Evolutionary conservation across 2,888 invertebrate genomes (phyloP), one percentile per base, ranked within the genome.

Genomic region (Lordiphosa fenestrarum): DNA sequence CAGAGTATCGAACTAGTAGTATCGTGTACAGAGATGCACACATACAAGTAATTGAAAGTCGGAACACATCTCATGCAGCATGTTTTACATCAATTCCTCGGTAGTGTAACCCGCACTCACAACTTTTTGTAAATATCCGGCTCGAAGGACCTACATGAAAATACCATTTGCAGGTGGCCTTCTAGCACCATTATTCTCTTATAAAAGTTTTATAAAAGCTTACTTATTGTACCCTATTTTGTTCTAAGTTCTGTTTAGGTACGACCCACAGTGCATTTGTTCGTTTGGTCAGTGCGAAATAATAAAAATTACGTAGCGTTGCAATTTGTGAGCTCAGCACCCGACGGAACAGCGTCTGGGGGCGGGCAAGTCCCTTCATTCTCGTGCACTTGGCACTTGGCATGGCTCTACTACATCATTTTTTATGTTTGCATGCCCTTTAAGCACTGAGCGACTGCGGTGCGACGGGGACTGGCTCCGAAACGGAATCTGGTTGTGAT

Each of bases 231-330:
- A 12, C 9, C 2, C 0, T 6, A 3, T n/a, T 40, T 44, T 36
- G 12, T 39, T 25, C 12, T 15, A 2, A 7, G n/a, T 15, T 12
- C 10, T 10, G 13, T 7, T 41, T 13, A 4, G 15, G 9, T 6
- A n/a, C 23, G n/a, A 13, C 30, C 71, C 75, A 77, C 75, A 57
- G 80, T 78, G 67, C 66, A 50, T 30, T 30, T 44, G 67, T 46
- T 48, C 50, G 47, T 59, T 53, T 50, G 64, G 58, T 66, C 66
- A 66, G 65, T 68, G 71, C 61, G 67, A 67, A 69, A 71, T 68
- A 73, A 81, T 82, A 81, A 84, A 83, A 80, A 72, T 85, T 78
- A 75, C 73, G 71, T 65, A 71, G 76, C 80, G 66, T 73, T 77
- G 84, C 85, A 84, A 77, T 86, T 86, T 84, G 65, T 54, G 39